Evolutionary conservation across 2,797 vertebrate species (phyloP), one percentile per base, ranked within the genome.

Genomic region (Microctenopoma lineatum): DNA sequence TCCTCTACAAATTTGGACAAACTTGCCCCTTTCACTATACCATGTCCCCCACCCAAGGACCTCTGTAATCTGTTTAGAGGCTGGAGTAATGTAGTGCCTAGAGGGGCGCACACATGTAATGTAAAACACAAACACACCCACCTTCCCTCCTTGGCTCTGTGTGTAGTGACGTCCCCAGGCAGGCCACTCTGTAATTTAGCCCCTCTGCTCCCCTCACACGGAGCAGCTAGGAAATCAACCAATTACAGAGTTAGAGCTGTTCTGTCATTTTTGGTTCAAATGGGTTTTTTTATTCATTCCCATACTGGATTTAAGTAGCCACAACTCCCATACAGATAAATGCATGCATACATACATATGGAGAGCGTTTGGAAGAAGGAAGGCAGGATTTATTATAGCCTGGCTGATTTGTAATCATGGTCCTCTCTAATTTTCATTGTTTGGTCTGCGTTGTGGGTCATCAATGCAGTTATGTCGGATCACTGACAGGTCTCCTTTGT

Each of bases 171-270:
- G 76, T 86, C 85, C 82, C 84, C 27, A 75, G 78, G 81, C 80
- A 70, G 70, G 73, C 75, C 75, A 73, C 90, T 91, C 93, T 94
- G 89, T 94, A 92, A 94, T 94, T 93, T 92, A 76, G 77, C 73
- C 79, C 83, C 87, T 83, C 81, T 74, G 78, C 68, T 84, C 78
- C 81, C 80, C 79, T 76, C 82, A 82, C 78, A 83, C 87, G 83
- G 86, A 87, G 81, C 76, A 73, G 70, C 78, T 69, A 71, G 86
- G 84, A 90, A 87, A 86, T 91, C 82, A 72, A 85, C 81, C 87
- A 90, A 91, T 93, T 92, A 90, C 84, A 90, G 87, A 81, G 87
- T 83, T 81, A 54, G 47, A 71, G 50, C 77, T 72, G 77, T 85
- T 85, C 82, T 84, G 81, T 89, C 80, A 83, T 70, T 73, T 69